Percentiles rank a stretch among this genome's conserved stretches.
Evolutionary conservation across 2,888 invertebrate genomes (phyloP).

Genomic region (Leucania comma): DNA sequence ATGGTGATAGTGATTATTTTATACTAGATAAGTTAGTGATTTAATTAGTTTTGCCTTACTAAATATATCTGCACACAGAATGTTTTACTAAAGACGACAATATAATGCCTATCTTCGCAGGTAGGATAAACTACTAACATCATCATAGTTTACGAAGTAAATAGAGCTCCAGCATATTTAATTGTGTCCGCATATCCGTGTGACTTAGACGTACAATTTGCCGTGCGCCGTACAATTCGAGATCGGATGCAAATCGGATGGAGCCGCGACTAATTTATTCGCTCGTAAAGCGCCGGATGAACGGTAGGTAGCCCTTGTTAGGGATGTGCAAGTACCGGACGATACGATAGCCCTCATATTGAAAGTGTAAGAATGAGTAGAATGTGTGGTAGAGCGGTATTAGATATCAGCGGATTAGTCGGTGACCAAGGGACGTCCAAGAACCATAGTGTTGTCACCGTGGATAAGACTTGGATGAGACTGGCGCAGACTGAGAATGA

Average conservation of each 20-base stretch:
- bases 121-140: no score
- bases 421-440: no score
- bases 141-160: not conserved
- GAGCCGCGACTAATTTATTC: slow-evolving; percentile 59
- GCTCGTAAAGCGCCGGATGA: slow-evolving; percentile 47
- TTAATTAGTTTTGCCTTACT: no score
- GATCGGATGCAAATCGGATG: slow-evolving; percentile 59
- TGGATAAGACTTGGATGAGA: no score
- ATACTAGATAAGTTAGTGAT: no score
- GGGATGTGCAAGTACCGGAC: slow-evolving; percentile 16
- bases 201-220: slow-evolving; percentile 40
- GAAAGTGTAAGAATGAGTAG: not conserved
- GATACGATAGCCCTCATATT: slow-evolving; percentile 1
- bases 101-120: not conserved
- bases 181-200: slow-evolving; percentile 14
- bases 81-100: not conserved
- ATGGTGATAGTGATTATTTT: no score
- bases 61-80: no score
- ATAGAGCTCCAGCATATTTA: not conserved
- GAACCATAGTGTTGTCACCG: no score
- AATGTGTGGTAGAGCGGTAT: not conserved
- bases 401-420: not conserved
- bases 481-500: no score
- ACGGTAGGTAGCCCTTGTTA: slow-evolving; percentile 21
- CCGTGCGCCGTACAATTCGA: slow-evolving; percentile 23